These are phyloP conservation scores for Masticophis lateralis DNA, from an alignment of 2,797 vertebrate genomes.

Conservation along the genomic window DNA sequence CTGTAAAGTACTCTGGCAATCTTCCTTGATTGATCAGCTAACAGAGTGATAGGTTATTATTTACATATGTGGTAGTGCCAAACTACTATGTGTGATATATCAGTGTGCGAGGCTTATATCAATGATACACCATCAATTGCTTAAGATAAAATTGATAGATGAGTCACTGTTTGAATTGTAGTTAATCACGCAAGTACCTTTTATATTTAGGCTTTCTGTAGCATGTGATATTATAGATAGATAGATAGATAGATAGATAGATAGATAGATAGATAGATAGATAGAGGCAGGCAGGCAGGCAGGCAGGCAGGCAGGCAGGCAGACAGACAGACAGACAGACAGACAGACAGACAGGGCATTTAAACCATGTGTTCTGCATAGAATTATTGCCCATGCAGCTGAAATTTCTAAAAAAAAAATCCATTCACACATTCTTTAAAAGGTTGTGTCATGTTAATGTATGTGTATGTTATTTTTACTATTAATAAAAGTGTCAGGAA, in stretches of 20 bases:
- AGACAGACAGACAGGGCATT: too few species aligned
- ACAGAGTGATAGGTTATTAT: slow-evolving; percentile 26
- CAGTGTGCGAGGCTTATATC: slow-evolving; percentile 46
- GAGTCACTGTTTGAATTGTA: slow-evolving; percentile 39
- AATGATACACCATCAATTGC: slow-evolving; percentile 41
- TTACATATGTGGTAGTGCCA: slow-evolving; percentile 57
- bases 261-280: too few species aligned
- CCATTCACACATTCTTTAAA: background rate
- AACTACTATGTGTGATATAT: slow-evolving; percentile 42
- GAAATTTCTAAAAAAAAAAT: background rate
- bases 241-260: too few species aligned
- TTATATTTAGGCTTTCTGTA: background rate
- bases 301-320: too few species aligned
- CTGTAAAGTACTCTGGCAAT: slow-evolving; percentile 44
- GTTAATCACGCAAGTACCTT: slow-evolving; percentile 34
- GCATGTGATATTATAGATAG: background rate
- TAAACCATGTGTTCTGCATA: too few species aligned
- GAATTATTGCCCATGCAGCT: background rate
- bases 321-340: too few species aligned
- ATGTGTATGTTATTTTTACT: background rate
- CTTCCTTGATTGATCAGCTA: slow-evolving; percentile 61
- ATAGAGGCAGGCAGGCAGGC: accelerated
- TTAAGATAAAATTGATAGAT: slow-evolving; percentile 47
- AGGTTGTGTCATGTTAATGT: background rate
- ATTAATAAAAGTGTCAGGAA: background rate